Base-by-base conservation (phyloP, 2,113 vertebrate genomes). In the Melierax canorus region DNA sequence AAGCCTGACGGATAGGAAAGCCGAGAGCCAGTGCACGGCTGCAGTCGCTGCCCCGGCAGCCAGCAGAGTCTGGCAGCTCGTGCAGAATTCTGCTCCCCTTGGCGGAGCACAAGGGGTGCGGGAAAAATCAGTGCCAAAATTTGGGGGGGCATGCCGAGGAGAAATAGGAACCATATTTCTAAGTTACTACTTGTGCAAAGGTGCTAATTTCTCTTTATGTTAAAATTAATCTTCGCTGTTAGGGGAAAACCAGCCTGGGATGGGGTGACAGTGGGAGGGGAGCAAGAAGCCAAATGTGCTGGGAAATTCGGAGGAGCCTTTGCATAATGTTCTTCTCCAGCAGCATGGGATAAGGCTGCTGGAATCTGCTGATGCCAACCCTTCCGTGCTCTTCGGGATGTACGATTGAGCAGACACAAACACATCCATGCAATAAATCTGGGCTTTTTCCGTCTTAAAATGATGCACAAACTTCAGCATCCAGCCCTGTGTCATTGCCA, bases 91-190 rank as follows among this genome's bases (percentile, higher is more conserved):
- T 6, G n/a, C 41, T 68, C 64, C 80, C 46, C 58, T 71, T 10
- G 75, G 58, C 19, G 3, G 22, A 43, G 20, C 18, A 22, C 0
- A 4, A 4, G 15, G 63, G 48, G 48, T 32, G 20, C 15, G 36
- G 21, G 11, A 5, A 58, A 63, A 82, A 43, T 8, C 12, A 1
- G 15, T 26, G 43, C 15, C 15, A 43, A 36, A 64, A 50, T 2
- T 2, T 10, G 3, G 27, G 24, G 24, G 51, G 24, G 3, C 8
- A 51, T 0, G 14, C 60, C 36, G 62, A 79, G 30, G 45, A 78
- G 50, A 64, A 81, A 56, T 0, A 4, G 43, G 36, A 86, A n/a
- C 12, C 23, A 1, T 2, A 0, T 30, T 69, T 34, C 92, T 22
- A 15, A 56, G 24, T n/a, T 34, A 10, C 72, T 36, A 6, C 60